These are phyloP conservation scores for Platanista minor DNA, from an alignment of 2,113 vertebrate genomes.

Conservation along the genomic window DNA sequence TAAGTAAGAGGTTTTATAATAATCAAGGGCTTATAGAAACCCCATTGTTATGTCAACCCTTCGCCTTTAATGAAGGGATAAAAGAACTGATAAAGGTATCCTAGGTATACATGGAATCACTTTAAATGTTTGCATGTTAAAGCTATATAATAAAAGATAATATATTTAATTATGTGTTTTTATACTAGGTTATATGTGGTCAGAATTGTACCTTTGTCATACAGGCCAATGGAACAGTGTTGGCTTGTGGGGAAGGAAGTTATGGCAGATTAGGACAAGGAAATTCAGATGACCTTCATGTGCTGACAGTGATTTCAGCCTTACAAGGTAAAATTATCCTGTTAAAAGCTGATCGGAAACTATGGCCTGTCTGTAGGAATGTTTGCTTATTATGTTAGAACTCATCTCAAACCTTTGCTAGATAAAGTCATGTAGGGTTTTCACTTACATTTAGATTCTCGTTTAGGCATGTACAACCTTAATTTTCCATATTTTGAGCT, in stretches of 20 bases:
- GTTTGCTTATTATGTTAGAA: background rate
- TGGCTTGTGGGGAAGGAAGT: slow-evolving; percentile 89
- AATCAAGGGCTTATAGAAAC: background rate
- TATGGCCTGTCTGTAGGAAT: background rate
- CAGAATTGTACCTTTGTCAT: slow-evolving; percentile 90
- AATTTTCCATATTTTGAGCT: slow-evolving; percentile 13
- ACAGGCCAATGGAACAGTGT: slow-evolving; percentile 87
- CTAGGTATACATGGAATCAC: background rate
- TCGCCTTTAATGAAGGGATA: slow-evolving; percentile 7
- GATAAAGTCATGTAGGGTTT: background rate
- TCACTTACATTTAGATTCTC: background rate
- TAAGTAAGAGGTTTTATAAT: slow-evolving; percentile 30
- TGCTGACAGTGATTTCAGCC: slow-evolving; percentile 87
- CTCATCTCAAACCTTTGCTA: background rate
- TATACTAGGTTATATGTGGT: slow-evolving; percentile 85
- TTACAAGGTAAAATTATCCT: slow-evolving; percentile 81
- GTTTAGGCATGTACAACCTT: background rate
- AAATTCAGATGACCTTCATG: slow-evolving; percentile 88
- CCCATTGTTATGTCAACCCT: background rate
- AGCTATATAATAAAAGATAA: slow-evolving; percentile 3
- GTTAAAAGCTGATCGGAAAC: background rate
- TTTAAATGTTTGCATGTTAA: background rate
- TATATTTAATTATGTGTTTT: slow-evolving; percentile 48
- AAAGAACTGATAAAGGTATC: background rate
- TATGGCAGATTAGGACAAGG: slow-evolving; percentile 88